Evolutionary conservation across 2,888 invertebrate species (phyloP).

Genomic region (Strigamia crassipes): DNA sequence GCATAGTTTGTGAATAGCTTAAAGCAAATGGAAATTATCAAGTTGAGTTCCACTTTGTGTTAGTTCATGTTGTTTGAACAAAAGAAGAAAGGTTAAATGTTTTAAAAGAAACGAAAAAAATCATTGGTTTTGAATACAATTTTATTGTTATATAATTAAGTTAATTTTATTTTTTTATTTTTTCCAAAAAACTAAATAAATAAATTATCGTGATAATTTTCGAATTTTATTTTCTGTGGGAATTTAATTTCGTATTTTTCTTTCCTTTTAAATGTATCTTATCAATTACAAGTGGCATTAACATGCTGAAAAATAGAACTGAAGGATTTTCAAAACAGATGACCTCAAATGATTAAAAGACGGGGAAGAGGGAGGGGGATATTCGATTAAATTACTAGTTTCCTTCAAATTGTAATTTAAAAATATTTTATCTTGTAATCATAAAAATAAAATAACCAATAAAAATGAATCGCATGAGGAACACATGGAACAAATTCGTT

Average conservation of each 20-base stretch:
- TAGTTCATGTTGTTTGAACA: background rate
- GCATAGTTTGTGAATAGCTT: background rate
- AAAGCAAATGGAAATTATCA: background rate
- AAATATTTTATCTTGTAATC: background rate
- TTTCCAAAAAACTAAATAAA: too few relatives aligned
- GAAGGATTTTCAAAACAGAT: background rate
- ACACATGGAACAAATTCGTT: background rate
- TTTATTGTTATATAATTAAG: slow-evolving; percentile 1
- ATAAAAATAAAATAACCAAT: too few relatives aligned
- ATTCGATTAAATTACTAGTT: background rate
- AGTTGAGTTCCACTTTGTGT: background rate
- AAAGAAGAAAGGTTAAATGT: background rate
- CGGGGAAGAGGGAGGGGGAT: background rate
- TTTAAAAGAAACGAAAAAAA: background rate
- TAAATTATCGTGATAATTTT: background rate
- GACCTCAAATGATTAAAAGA: slow-evolving; percentile 20
- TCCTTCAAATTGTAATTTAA: background rate
- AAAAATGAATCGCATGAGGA: too few relatives aligned
- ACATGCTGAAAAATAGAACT: background rate
- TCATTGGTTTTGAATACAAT: background rate
- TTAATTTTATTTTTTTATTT: background rate
- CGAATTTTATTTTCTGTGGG: background rate
- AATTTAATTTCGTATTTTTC: background rate
- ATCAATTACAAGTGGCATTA: background rate
- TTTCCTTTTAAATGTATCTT: background rate